A percentile compares a stretch with the other conserved stretches of the same genome.
Evolutionary conservation across 2,888 invertebrate species (phyloP).

Genomic region (Cheilosia scutellata): DNA sequence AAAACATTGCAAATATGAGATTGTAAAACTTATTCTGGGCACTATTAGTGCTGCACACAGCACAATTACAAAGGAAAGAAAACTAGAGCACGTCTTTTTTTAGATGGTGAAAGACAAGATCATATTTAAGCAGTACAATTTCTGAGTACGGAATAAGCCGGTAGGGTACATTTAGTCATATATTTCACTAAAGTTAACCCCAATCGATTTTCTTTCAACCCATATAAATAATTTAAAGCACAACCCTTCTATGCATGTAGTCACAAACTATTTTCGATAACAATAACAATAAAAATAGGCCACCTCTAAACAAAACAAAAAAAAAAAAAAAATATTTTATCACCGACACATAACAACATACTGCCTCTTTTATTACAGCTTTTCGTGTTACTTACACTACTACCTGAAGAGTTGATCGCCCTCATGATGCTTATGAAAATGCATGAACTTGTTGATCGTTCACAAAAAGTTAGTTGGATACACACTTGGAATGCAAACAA

Average conservation of each 20-base stretch:
- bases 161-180: too few relatives aligned
- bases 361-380: constrained; percentile 63
- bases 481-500: constrained; percentile 46
- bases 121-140: too few relatives aligned
- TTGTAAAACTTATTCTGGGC: too few relatives aligned
- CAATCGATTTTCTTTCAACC: not conserved
- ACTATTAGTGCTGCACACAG: too few relatives aligned
- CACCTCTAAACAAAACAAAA: not conserved
- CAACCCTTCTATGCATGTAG: constrained; percentile 26
- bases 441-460: constrained; percentile 49
- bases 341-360: constrained; percentile 59
- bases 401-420: constrained; percentile 62
- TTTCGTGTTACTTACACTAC: constrained; percentile 62
- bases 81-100: too few relatives aligned
- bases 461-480: constrained; percentile 38
- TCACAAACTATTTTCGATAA: constrained; percentile 13
- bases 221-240: not conserved
- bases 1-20: too few relatives aligned
- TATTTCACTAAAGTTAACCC: too few relatives aligned
- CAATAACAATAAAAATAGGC: constrained; percentile 4
- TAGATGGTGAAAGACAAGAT: too few relatives aligned
- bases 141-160: too few relatives aligned
- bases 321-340: constrained; percentile 29
- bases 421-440: constrained; percentile 54
- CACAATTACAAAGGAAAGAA: too few relatives aligned